Evolutionary conservation across 1,140 invertebrate species (phyloP).

Genomic region (Adoxophyes honmai): DNA sequence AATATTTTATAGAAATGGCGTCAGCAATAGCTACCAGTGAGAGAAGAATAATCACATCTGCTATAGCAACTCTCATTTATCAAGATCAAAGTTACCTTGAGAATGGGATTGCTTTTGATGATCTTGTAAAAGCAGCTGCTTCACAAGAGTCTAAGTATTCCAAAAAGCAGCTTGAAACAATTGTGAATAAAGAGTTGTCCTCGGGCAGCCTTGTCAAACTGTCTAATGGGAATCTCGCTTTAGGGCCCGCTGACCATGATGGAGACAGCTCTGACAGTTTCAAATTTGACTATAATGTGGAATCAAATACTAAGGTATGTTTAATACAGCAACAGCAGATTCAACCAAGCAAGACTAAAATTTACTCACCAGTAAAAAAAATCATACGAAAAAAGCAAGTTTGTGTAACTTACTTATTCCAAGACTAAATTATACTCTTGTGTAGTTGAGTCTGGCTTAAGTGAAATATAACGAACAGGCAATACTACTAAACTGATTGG

Average conservation of each 20-base stretch:
- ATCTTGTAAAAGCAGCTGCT: slow-evolving; percentile 81
- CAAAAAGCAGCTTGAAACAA: slow-evolving; percentile 80
- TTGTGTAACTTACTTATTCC: too few relatives aligned
- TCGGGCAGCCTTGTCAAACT: slow-evolving; percentile 82
- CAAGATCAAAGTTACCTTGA: slow-evolving; percentile 84
- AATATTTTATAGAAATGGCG: slow-evolving; percentile 64
- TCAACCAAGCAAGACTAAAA: too few relatives aligned
- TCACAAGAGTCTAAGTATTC: slow-evolving; percentile 81
- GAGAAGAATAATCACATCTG: slow-evolving; percentile 79
- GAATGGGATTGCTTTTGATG: slow-evolving; percentile 81
- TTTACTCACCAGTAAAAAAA: too few relatives aligned
- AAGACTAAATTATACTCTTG: too few relatives aligned
- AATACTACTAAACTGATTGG: too few relatives aligned
- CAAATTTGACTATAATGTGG: slow-evolving; percentile 63
- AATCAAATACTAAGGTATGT: slow-evolving; percentile 66
- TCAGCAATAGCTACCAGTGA: slow-evolving; percentile 53
- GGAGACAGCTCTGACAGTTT: slow-evolving; percentile 68
- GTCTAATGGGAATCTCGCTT: slow-evolving; percentile 82
- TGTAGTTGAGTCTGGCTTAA: too few relatives aligned
- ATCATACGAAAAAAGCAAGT: too few relatives aligned
- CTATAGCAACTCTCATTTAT: slow-evolving; percentile 82
- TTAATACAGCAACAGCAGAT: too few relatives aligned
- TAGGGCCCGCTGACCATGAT: slow-evolving; percentile 78
- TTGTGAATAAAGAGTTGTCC: slow-evolving; percentile 82
- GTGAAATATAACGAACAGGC: too few relatives aligned